Conservation (phyloP, 2,797 vertebrate species). For the Labeo calbasu region DNA sequence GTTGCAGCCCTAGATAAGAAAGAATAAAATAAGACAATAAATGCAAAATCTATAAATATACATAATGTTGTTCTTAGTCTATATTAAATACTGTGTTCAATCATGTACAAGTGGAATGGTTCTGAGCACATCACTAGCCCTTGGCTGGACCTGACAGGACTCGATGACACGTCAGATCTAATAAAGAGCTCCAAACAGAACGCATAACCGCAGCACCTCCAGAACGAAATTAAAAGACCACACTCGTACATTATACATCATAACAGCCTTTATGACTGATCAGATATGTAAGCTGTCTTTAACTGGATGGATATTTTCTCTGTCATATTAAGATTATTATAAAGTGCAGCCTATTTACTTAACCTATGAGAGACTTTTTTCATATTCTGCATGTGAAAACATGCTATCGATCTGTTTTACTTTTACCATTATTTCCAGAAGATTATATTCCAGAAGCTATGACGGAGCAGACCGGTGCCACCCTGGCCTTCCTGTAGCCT, state of each 20-base stretch:
- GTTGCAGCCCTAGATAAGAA: too few species aligned
- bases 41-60: too few species aligned
- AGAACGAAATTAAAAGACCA: background rate
- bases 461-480: background rate
- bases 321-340: background rate
- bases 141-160: background rate
- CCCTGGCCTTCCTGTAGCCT: background rate
- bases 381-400: background rate
- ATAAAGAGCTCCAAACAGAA: conserved; percentile 2
- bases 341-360: background rate
- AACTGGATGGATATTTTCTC: background rate
- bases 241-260: background rate
- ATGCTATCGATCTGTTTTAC: background rate
- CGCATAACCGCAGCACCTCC: background rate
- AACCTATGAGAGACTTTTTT: background rate
- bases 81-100: background rate
- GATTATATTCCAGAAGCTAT: background rate
- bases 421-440: background rate
- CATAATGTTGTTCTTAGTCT: too few species aligned
- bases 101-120: background rate
- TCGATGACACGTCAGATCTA: background rate
- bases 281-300: background rate
- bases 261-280: background rate
- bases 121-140: background rate
- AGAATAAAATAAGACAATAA: too few species aligned